Evolutionary conservation across 2,888 invertebrate species (phyloP).

Genomic region (Acronicta psi): DNA sequence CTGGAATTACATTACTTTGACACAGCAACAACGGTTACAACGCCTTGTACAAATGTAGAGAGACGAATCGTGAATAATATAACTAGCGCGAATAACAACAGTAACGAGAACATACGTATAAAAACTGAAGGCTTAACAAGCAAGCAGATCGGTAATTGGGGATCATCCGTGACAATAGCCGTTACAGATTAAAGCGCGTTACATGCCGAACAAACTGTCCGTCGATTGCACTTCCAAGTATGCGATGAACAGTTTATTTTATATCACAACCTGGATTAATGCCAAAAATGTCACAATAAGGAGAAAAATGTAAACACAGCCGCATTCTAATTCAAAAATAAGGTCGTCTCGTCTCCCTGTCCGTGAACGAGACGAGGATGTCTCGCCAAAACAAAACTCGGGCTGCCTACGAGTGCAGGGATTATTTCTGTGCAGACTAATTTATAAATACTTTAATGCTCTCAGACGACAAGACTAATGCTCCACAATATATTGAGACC

Average conservation of each 20-base stretch:
- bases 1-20: conserved; percentile 4
- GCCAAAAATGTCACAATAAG: conserved; percentile 85
- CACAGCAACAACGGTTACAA: background rate
- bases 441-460: conserved; percentile 62
- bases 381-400: conserved; percentile 81
- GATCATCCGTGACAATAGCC: conserved; percentile 30
- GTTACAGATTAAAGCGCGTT: conserved; percentile 39
- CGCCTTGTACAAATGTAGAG: background rate
- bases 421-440: conserved; percentile 62
- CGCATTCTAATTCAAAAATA: conserved; percentile 85
- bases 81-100: conserved; percentile 4
- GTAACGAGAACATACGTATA: conserved; percentile 18
- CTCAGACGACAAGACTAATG: conserved; percentile 62
- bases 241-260: conserved; percentile 73
- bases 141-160: conserved; percentile 22
- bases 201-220: conserved; percentile 41
- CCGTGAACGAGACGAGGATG: conserved; percentile 66
- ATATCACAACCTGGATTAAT: conserved; percentile 77
- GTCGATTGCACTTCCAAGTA: conserved; percentile 60
- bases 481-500: conserved; percentile 56
- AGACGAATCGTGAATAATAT: conserved; percentile 3
- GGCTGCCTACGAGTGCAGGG: conserved; percentile 61
- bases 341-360: conserved; percentile 80
- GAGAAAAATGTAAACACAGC: conserved; percentile 86
- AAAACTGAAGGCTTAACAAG: conserved; percentile 25